These are phyloP conservation scores for Callospermophilus lateralis DNA, from an alignment of 2,113 vertebrate genomes.

Conservation along the genomic window DNA sequence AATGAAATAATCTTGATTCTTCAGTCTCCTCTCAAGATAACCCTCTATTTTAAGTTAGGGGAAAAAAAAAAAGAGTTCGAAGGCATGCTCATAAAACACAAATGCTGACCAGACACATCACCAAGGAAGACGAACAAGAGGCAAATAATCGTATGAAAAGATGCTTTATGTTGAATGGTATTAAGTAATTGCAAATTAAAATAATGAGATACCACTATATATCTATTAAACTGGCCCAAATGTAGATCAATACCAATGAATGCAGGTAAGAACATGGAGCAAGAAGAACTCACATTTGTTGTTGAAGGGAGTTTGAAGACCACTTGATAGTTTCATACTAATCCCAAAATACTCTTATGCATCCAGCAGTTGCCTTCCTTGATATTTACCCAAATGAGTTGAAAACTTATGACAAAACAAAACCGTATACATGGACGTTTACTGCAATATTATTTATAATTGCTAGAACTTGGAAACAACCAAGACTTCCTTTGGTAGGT, in stretches of 20 bases:
- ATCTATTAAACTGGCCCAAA: background rate
- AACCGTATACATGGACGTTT: background rate
- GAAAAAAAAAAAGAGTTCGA: background rate
- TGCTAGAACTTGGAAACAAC: background rate
- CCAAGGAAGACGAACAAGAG: background rate
- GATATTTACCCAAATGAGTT: background rate
- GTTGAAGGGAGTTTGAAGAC: background rate
- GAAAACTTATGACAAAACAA: background rate
- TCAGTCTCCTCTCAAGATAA: background rate
- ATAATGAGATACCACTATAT: background rate
- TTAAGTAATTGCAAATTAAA: background rate
- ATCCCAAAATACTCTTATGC: background rate
- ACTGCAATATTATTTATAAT: background rate
- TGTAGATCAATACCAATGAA: background rate
- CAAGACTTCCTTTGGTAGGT: background rate
- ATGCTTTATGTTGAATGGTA: background rate
- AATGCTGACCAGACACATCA: background rate
- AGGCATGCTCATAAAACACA: background rate
- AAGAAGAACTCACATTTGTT: background rate
- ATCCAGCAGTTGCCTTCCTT: background rate
- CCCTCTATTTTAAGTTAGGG: background rate
- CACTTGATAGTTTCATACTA: background rate
- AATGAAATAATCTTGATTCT: background rate
- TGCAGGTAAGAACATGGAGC: background rate
- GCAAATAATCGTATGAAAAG: background rate